Evolutionary conservation across 2,888 invertebrate species (phyloP).

Genomic region (Julus scanicus): DNA sequence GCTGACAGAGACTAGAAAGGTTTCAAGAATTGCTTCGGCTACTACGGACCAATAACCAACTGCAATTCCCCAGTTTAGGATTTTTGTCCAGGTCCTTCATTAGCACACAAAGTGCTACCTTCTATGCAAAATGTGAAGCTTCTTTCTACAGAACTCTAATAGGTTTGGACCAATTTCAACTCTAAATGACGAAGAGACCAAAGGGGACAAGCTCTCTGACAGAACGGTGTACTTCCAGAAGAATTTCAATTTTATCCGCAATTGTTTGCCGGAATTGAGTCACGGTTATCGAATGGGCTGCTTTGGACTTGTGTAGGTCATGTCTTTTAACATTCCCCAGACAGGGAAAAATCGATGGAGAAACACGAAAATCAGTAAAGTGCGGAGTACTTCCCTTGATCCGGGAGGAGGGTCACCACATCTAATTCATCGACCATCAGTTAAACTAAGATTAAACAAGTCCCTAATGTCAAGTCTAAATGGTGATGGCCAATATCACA

Average conservation of each 20-base stretch:
- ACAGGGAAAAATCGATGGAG: neutral
- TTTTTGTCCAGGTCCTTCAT: neutral
- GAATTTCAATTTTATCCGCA: slow-evolving; percentile 27
- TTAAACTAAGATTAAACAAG: neutral
- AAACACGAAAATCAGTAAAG: neutral
- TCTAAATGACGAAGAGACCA: neutral
- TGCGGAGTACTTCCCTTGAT: neutral
- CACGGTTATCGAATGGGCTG: neutral
- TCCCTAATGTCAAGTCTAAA: neutral
- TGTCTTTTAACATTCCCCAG: neutral
- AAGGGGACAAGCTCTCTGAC: neutral
- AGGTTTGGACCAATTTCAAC: neutral
- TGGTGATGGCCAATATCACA: neutral
- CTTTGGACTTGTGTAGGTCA: neutral
- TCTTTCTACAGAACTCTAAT: neutral
- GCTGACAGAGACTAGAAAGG: too few relatives aligned
- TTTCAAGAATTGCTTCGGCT: too few relatives aligned
- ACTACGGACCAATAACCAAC: neutral
- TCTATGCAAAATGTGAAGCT: neutral
- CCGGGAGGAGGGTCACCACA: neutral
- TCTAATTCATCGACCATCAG: neutral
- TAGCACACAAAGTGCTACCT: neutral
- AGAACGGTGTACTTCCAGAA: neutral
- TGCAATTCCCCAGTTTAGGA: neutral
- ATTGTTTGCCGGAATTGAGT: slow-evolving; percentile 23